Conservation (phyloP, 2,888 invertebrate genomes). For the Habrosyne pyritoides region DNA sequence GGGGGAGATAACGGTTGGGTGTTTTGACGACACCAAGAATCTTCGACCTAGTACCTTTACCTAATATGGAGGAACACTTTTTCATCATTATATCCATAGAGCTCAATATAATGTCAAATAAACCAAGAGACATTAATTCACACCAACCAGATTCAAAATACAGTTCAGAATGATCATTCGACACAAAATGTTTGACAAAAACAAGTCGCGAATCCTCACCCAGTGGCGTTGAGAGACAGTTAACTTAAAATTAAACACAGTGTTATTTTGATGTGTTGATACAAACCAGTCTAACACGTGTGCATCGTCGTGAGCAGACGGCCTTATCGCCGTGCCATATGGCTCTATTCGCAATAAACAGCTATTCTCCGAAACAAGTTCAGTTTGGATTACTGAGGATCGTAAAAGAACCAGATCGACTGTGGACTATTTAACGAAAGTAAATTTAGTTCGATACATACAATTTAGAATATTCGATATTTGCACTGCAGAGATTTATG, state of each 20-base stretch:
- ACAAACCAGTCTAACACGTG: slow-evolving; percentile 25
- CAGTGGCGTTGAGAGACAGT: slow-evolving; percentile 22
- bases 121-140: neutral
- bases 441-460: neutral
- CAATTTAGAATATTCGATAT: neutral
- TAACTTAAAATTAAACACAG: slow-evolving; percentile 35
- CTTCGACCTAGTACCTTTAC: neutral
- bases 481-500: neutral
- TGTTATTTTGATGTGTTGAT: slow-evolving; percentile 19
- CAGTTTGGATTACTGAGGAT: slow-evolving; percentile 44
- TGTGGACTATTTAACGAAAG: slow-evolving; percentile 30
- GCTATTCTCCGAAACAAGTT: slow-evolving; percentile 52
- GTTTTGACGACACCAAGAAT: neutral
- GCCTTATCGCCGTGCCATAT: slow-evolving; percentile 41
- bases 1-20: neutral
- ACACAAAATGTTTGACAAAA: slow-evolving; percentile 4
- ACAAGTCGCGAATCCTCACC: slow-evolving; percentile 13
- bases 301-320: slow-evolving; percentile 23
- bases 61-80: neutral
- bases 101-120: neutral
- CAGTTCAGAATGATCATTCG: neutral
- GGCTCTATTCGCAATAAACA: slow-evolving; percentile 46
- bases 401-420: slow-evolving; percentile 43
- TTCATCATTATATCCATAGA: neutral
- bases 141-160: neutral